These are phyloP conservation scores for Sarcophaga subvicina DNA, from an alignment of 2,888 invertebrate genomes.

Conservation along the genomic window DNA sequence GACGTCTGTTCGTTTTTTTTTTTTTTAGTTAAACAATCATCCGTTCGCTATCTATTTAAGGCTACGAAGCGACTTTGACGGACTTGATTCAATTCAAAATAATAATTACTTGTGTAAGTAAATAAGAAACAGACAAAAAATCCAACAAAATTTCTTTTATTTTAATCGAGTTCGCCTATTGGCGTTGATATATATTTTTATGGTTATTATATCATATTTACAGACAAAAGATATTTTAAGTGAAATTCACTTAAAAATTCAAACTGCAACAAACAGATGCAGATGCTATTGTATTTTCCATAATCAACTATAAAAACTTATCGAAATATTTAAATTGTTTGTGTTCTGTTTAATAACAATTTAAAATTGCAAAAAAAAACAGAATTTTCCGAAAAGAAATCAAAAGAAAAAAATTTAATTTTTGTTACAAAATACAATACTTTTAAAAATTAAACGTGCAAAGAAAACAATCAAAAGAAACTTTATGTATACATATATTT, in stretches of 20 bases:
- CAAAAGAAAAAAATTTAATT: neutral
- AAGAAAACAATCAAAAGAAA: neutral
- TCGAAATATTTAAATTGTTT: slow-evolving; percentile 44
- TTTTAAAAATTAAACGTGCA: slow-evolving; percentile 9
- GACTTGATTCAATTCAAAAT: too few species aligned
- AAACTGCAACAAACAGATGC: slow-evolving; percentile 51
- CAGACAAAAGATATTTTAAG: slow-evolving; percentile 47
- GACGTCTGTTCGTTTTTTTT: too few species aligned
- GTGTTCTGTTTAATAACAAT: slow-evolving; percentile 65
- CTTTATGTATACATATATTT: neutral
- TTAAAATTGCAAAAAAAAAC: slow-evolving; percentile 38
- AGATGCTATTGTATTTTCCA: slow-evolving; percentile 5
- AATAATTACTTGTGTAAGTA: too few species aligned
- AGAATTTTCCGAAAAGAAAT: too few species aligned
- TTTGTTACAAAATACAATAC: slow-evolving; percentile 36
- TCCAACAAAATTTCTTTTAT: neutral
- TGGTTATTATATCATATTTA: slow-evolving; percentile 53
- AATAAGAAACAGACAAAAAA: too few species aligned
- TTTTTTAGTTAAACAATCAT: too few species aligned
- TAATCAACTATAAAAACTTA: slow-evolving; percentile 32
- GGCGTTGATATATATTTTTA: slow-evolving; percentile 46
- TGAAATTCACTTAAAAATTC: slow-evolving; percentile 54
- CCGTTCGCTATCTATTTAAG: too few species aligned
- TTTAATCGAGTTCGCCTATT: neutral
- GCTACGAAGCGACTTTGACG: too few species aligned